Evolutionary conservation across 2,888 invertebrate species (phyloP).

Genomic region (Yponomeuta evonymella): DNA sequence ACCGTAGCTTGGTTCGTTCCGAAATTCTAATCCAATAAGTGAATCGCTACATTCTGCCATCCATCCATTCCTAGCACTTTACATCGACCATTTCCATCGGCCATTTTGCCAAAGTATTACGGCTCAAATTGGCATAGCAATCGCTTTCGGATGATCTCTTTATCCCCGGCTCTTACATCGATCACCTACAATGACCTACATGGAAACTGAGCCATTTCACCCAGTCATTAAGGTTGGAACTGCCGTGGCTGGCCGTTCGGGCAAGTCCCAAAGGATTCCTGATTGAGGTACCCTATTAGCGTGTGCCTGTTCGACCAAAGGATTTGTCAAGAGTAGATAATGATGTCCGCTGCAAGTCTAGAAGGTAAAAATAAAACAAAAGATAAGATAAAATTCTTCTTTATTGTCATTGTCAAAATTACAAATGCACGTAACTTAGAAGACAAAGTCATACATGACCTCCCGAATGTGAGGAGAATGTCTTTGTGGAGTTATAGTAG

Average conservation of each 20-base stretch:
- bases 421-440: too few relatives aligned
- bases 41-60: background rate
- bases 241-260: background rate
- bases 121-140: background rate
- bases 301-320: background rate
- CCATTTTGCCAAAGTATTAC: background rate
- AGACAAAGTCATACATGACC: too few relatives aligned
- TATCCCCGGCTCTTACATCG: background rate
- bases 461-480: too few relatives aligned
- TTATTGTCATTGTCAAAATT: too few relatives aligned
- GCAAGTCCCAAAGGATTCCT: background rate
- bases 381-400: too few relatives aligned
- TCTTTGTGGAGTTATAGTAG: too few relatives aligned
- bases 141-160: background rate
- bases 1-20: background rate
- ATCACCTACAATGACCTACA: background rate
- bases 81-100: background rate
- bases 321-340: background rate
- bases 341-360: background rate
- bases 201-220: background rate
- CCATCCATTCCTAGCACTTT: background rate
- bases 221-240: background rate
- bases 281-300: background rate
- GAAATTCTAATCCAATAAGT: background rate
- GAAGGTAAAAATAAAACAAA: too few relatives aligned